Conservation (phyloP, 2,888 invertebrate genomes). For the Drosophila flavopinicola region DNA sequence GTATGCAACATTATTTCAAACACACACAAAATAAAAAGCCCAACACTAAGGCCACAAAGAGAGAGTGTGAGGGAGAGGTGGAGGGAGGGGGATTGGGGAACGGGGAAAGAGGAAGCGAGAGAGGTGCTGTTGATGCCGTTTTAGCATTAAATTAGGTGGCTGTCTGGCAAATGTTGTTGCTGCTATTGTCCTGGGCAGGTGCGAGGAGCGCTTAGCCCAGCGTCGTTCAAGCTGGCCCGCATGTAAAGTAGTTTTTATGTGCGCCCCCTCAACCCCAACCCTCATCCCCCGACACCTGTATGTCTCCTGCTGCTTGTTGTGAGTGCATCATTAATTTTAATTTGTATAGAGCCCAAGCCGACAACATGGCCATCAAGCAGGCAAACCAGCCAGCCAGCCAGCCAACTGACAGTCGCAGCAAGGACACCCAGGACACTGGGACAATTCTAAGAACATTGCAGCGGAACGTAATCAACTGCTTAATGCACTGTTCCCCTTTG, state of each 20-base stretch:
- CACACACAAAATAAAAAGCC: conserved; percentile 65
- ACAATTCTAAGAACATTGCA: conserved; percentile 28
- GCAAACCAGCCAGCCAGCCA: conserved; percentile 7
- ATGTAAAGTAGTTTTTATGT: conserved; percentile 78
- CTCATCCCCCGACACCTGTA: background rate
- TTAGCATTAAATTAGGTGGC: conserved; percentile 72
- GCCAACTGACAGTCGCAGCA: conserved; percentile 59
- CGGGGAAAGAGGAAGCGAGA: background rate
- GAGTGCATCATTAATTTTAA: conserved; percentile 80
- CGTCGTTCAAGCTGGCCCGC: conserved; percentile 65
- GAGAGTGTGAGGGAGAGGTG: background rate
- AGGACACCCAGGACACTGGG: conserved; percentile 64
- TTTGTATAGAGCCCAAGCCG: conserved; percentile 71
- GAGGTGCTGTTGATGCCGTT: conserved; percentile 48
- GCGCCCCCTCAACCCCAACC: conserved; percentile 12
- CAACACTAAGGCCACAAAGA: conserved; percentile 48
- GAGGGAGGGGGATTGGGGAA: rapidly evolving
- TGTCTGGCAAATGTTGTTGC: conserved; percentile 34
- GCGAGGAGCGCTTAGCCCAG: conserved; percentile 68
- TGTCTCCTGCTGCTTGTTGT: conserved; percentile 55
- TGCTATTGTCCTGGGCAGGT: conserved; percentile 53
- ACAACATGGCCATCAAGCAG: conserved; percentile 62
- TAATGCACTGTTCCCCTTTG: background rate
- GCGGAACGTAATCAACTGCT: background rate
- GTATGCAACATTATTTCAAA: conserved; percentile 71